Evolutionary conservation across 1,140 invertebrate genomes (phyloP), one percentile per base, ranked within the genome.

Genomic region (Lordiphosa mommai): DNA sequence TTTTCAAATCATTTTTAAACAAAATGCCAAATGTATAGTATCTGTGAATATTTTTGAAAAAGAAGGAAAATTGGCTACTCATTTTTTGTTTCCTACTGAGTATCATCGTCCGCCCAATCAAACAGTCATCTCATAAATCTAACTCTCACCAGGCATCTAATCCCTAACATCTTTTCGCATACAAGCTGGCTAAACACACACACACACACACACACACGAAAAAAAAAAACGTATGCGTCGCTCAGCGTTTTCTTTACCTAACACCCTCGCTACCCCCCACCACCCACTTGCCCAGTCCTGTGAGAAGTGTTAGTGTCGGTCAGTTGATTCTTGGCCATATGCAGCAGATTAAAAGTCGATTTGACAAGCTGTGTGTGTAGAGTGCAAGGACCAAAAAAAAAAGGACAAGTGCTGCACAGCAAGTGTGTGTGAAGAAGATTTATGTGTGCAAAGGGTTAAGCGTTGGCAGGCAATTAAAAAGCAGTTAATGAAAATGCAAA

Each of bases 321-420:
- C 74, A 80, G 69, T 73, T 80, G 59, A 72, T 48, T 51, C 65
- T 73, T 53, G 49, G 52, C 61, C 76, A 80, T 80, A 71, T 80
- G 74, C 71, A 55, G 71, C 66, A 76, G 74, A 80, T 80, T 80
- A 80, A 80, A 80, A 80, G 65, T 73, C 71, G 58, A 80, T 80
- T 80, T 80, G 76, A 82, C 72, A 72, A 79, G 58, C 67, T 71
- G 61, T 59, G 38, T 47, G 64, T 10, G 64, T 20, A 27, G 3
- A 30, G 32, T 30, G 32, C 16, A 56, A 27, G 36, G 33, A n/a
- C 29, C 12, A 59, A 67, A 50, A 63, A 43, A 43, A 59, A 59
- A 37, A 57, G 64, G 16, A 20, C 23, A 52, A 51, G 60, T 30
- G 34, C 34, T 41, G 53, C 46, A 47, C 60, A 51, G 46, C 58